Percentiles rank a stretch among this genome's conserved stretches.
Evolutionary conservation across 2,797 vertebrate genomes (phyloP).

Genomic region (Pyrocephalus nanus): DNA sequence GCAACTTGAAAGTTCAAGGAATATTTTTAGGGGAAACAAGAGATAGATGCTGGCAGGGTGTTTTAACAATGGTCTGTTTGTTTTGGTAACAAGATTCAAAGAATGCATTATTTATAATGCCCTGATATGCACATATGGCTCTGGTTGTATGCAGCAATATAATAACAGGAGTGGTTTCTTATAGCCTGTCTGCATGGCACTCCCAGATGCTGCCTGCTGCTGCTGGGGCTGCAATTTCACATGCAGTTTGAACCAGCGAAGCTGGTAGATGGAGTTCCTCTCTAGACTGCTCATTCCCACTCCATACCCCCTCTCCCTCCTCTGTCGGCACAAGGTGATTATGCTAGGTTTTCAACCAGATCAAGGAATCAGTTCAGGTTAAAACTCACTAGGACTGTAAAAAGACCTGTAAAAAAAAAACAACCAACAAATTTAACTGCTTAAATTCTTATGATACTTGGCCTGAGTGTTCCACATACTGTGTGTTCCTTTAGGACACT

Average conservation of each 20-base stretch:
- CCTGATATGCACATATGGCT: conserved; percentile 11
- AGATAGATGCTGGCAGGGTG: not conserved
- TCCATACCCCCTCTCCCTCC: not conserved
- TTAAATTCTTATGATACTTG: not conserved
- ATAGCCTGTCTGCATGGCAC: not conserved
- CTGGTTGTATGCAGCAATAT: not conserved
- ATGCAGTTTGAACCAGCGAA: not conserved
- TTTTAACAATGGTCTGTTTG: conserved; percentile 43
- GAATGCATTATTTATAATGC: conserved; percentile 52
- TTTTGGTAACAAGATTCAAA: conserved; percentile 53
- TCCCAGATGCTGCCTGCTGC: not conserved
- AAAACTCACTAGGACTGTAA: not conserved
- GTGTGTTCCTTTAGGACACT: not conserved
- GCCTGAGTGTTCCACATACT: not conserved
- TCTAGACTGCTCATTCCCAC: not conserved
- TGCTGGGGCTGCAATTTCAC: not conserved
- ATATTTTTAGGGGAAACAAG: conserved; percentile 53
- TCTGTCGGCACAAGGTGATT: not conserved
- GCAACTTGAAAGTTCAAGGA: conserved; percentile 30
- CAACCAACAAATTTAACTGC: not conserved
- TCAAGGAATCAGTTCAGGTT: not conserved
- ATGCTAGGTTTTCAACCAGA: not conserved
- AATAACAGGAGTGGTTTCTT: conserved; percentile 25
- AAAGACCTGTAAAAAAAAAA: not conserved
- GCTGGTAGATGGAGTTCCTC: not conserved